phyloP scores from a whole-genome alignment of 2,797 vertebrate genomes.

The Brotogeris chrysoptera region DNA sequence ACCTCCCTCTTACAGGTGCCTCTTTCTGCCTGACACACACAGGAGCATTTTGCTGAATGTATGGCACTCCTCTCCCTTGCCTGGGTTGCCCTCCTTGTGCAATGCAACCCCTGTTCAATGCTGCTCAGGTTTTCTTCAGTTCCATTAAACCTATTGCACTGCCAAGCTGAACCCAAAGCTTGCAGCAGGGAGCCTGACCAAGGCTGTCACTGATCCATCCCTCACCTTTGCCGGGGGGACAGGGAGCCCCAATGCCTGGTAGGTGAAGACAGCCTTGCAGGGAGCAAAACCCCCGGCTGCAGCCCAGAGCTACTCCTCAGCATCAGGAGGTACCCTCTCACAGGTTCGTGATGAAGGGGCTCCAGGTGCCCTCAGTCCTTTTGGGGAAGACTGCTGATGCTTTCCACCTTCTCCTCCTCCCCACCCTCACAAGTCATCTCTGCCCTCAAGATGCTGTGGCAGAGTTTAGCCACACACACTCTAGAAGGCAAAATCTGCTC shows the following conservation, averaged over 20 bases:
- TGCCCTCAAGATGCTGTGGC: not conserved
- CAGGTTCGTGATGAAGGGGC: not conserved
- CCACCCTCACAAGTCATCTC: not conserved
- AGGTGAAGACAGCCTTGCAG: not conserved
- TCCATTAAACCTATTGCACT: not conserved
- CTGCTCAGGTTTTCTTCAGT: not conserved
- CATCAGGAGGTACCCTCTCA: not conserved
- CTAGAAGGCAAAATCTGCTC: not conserved
- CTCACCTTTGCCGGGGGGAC: not conserved
- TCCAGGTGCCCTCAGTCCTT: not conserved
- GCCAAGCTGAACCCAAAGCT: not conserved
- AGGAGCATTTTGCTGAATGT: not conserved
- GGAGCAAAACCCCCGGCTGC: not conserved
- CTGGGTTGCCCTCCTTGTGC: not conserved
- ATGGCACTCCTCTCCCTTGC: not conserved
- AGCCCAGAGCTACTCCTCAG: not conserved
- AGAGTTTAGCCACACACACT: not conserved
- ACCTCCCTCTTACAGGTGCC: not conserved
- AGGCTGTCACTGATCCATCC: not conserved
- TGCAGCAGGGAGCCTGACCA: not conserved
- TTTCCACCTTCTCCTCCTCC: not conserved
- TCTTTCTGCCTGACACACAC: not conserved
- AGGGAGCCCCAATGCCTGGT: not conserved
- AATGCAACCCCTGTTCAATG: not conserved
- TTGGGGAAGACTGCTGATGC: not conserved